Percentiles rank a stretch among this genome's conserved stretches.
Conservation (phyloP, 1,140 invertebrate species). For the Pseudomyrmex pallidus region DNA sequence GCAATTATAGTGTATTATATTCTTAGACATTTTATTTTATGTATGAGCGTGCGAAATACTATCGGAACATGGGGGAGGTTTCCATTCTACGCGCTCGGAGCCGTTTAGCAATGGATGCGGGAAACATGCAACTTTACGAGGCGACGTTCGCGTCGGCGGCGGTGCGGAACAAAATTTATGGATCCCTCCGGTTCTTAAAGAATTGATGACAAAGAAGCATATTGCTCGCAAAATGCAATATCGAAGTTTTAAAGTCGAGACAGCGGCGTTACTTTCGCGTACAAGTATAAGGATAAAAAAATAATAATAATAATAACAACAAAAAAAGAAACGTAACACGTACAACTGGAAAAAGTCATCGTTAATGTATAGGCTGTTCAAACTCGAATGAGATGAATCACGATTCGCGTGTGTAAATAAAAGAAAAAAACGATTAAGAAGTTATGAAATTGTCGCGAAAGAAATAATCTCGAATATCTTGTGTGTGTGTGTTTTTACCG, state of each 20-base stretch:
- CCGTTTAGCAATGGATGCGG: constrained; percentile 31
- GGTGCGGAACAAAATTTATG: constrained; percentile 51
- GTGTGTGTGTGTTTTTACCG: too few relatives aligned
- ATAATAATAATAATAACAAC: not conserved
- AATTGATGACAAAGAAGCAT: constrained; percentile 60
- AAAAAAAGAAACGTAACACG: not conserved
- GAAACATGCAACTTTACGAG: constrained; percentile 53
- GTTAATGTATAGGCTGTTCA: too few relatives aligned
- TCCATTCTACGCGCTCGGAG: not conserved
- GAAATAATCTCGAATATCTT: too few relatives aligned
- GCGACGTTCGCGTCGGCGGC: constrained; percentile 22
- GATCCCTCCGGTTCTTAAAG: constrained; percentile 59
- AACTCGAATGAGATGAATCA: not conserved
- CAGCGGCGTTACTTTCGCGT: not conserved
- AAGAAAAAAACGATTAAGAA: not conserved
- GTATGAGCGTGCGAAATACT: constrained; percentile 3
- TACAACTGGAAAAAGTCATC: too few relatives aligned
- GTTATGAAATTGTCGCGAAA: too few relatives aligned
- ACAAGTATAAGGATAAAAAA: not conserved
- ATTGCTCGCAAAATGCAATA: constrained; percentile 56
- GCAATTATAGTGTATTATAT: not conserved
- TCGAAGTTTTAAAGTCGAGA: constrained; percentile 49
- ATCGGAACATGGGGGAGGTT: not conserved
- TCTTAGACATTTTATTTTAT: constrained; percentile 8
- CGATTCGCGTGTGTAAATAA: not conserved